Percentiles rank a stretch among this genome's conserved stretches.
These are phyloP conservation scores for Emmelina monodactyla DNA, from an alignment of 2,888 invertebrate species.

Conservation along the genomic window DNA sequence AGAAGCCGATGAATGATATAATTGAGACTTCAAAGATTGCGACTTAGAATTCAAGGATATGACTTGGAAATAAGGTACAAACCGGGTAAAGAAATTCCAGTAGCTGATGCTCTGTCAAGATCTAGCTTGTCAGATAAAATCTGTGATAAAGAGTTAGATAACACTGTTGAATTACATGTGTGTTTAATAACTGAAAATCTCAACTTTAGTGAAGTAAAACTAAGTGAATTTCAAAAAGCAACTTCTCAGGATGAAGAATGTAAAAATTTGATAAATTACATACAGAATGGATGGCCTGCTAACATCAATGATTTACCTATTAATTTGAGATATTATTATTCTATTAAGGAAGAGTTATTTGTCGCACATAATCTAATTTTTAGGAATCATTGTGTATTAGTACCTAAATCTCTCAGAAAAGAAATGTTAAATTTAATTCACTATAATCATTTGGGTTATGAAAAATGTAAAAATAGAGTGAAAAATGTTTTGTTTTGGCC, in stretches of 20 bases:
- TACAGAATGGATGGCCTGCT: constrained; percentile 3
- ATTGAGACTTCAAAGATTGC: no score
- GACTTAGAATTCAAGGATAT: no score
- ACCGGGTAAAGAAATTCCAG: no score
- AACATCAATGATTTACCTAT: constrained; percentile 2
- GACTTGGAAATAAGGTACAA: no score
- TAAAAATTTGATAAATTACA: neutral
- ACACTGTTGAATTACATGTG: constrained; percentile 9
- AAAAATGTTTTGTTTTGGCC: constrained; percentile 8
- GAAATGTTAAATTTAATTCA: constrained; percentile 5
- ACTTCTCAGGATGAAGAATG: constrained; percentile 6
- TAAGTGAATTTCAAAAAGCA: constrained; percentile 6
- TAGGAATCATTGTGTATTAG: constrained; percentile 6
- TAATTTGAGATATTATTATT: constrained; percentile 4
- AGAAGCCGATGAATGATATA: no score
- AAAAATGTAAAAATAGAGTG: constrained; percentile 7
- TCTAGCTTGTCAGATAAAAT: constrained; percentile 9
- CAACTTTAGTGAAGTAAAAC: constrained; percentile 7
- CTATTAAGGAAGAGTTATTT: no score
- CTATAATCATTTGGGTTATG: constrained; percentile 2
- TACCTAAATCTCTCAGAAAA: constrained; percentile 5
- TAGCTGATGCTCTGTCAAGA: constrained; percentile 13
- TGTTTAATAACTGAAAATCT: constrained; percentile 6
- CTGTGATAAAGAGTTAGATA: constrained; percentile 7
- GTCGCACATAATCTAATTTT: no score